A percentile compares a stretch with the other conserved stretches of the same genome.
These are phyloP conservation scores for Hyperoplus lanceolatus DNA, from an alignment of 2,797 vertebrate genomes.

Conservation along the genomic window DNA sequence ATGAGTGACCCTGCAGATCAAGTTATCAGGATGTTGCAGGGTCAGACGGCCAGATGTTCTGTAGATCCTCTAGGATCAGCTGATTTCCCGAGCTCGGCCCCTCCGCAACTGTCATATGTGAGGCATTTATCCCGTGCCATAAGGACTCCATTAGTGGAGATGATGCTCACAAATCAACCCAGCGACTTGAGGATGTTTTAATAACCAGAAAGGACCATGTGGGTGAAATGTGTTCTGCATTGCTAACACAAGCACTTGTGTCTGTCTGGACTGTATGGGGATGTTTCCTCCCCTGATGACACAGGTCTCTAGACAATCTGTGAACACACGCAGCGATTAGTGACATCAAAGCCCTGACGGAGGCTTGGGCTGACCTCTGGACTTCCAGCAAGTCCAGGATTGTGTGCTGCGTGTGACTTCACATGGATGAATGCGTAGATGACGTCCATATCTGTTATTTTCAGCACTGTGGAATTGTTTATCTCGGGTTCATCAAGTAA, in stretches of 20 bases:
- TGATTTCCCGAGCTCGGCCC: constrained; percentile 69
- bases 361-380: constrained; percentile 19
- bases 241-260: background rate
- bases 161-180: constrained; percentile 59
- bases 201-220: constrained; percentile 17
- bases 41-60: constrained; percentile 83
- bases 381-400: constrained; percentile 18
- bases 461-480: background rate
- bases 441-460: background rate
- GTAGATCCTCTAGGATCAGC: constrained; percentile 80
- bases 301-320: constrained; percentile 29
- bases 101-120: constrained; percentile 64
- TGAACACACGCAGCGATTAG: constrained; percentile 17
- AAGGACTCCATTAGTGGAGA: constrained; percentile 56
- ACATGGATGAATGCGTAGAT: background rate
- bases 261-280: background rate
- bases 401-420: constrained; percentile 14
- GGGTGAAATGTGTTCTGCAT: background rate
- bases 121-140: constrained; percentile 66
- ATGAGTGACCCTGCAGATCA: constrained; percentile 79
- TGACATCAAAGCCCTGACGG: constrained; percentile 23
- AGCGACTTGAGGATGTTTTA: constrained; percentile 34
- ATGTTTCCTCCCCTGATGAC: constrained; percentile 34
- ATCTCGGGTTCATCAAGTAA: background rate
- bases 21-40: constrained; percentile 78